Percentiles rank a stretch among this genome's conserved stretches.
Conservation (phyloP, 2,113 vertebrate genomes). For the Bubo bubo region DNA sequence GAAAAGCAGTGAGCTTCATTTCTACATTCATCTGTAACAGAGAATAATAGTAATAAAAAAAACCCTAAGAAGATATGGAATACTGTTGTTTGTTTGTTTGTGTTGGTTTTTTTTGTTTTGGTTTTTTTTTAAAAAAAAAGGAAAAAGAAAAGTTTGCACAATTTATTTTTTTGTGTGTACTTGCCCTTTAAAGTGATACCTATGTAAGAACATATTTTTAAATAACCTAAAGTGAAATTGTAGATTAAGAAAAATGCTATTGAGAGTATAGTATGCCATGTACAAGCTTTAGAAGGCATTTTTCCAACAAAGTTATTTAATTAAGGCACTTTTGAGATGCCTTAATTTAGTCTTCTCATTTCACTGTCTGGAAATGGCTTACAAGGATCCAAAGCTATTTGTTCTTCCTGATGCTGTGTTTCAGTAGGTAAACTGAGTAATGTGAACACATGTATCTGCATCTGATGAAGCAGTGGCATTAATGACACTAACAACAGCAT, state of each 20-base stretch:
- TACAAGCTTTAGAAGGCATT: background rate
- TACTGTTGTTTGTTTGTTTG: background rate
- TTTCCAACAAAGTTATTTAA: background rate
- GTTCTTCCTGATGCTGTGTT: background rate
- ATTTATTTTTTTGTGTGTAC: background rate
- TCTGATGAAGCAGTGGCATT: background rate
- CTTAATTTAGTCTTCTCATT: background rate
- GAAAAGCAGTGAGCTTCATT: background rate
- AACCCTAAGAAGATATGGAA: background rate
- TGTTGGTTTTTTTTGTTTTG: too few species aligned
- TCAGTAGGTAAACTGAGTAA: background rate
- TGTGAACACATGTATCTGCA: background rate
- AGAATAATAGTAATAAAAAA: background rate
- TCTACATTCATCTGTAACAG: background rate
- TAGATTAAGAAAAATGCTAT: background rate
- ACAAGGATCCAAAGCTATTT: background rate
- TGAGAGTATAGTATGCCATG: background rate
- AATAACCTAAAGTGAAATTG: background rate
- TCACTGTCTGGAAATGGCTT: background rate
- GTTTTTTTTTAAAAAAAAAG: background rate
- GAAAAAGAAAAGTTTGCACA: background rate
- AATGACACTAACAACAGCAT: background rate
- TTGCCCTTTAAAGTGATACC: background rate
- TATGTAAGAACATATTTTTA: background rate
- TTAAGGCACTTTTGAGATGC: background rate